These are phyloP conservation scores for Portevinia maculata DNA, from an alignment of 2,888 invertebrate species.

Conservation along the genomic window DNA sequence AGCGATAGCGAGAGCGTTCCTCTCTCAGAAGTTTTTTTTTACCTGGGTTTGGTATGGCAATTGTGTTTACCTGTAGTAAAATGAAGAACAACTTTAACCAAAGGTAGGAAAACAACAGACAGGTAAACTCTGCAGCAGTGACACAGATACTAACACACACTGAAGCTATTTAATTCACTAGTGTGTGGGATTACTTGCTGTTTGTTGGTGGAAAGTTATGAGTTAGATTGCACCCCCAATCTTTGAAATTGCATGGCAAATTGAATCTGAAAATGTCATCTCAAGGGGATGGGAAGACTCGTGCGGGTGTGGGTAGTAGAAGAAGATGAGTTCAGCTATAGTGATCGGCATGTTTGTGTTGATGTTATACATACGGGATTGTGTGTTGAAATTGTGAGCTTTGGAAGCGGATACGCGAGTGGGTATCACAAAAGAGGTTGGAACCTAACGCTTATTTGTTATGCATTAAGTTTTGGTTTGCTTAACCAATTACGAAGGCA, in stretches of 20 bases:
- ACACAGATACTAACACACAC: slow-evolving; percentile 45
- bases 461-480: slow-evolving; percentile 37
- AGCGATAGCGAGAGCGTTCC: slow-evolving; percentile 5
- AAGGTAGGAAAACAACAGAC: slow-evolving; percentile 55
- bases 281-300: slow-evolving; percentile 12
- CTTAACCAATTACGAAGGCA: slow-evolving; percentile 3
- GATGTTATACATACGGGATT: slow-evolving; percentile 68
- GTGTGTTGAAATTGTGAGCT: slow-evolving; percentile 64
- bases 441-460: slow-evolving; percentile 51
- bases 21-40: slow-evolving; percentile 5
- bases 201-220: slow-evolving; percentile 61
- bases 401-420: slow-evolving; percentile 54
- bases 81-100: slow-evolving; percentile 17
- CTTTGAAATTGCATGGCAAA: slow-evolving; percentile 17
- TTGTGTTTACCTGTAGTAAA: slow-evolving; percentile 8
- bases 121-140: slow-evolving; percentile 48
- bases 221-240: slow-evolving; percentile 63
- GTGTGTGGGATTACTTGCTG: slow-evolving; percentile 62
- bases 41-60: slow-evolving; percentile 18
- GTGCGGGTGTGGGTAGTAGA: slow-evolving; percentile 42
- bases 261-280: slow-evolving; percentile 68
- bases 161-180: slow-evolving; percentile 1
- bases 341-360: slow-evolving; percentile 54
- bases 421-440: slow-evolving; percentile 50
- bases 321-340: slow-evolving; percentile 65